phyloP scores from a whole-genome alignment of 1,140 invertebrate genomes.

The Drosophila cardini region DNA sequence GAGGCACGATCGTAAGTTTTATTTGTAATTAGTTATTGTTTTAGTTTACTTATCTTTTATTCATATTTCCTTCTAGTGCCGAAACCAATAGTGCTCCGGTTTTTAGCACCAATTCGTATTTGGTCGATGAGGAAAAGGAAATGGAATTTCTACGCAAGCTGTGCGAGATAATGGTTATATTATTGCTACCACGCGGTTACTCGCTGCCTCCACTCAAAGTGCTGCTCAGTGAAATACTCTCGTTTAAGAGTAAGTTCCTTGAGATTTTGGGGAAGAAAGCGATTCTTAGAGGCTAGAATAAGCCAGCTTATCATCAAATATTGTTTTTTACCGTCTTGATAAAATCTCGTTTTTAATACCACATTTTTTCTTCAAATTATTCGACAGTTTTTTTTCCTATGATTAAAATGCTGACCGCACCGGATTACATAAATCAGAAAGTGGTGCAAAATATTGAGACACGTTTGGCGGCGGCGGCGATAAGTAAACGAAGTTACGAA shows the following conservation, averaged over 20 bases:
- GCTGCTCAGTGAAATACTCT: constrained; percentile 92
- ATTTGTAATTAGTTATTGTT: not conserved
- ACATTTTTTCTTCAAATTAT: too few species aligned
- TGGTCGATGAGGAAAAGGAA: constrained; percentile 90
- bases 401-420: constrained; percentile 93
- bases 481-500: constrained; percentile 92
- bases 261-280: too few species aligned
- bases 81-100: constrained; percentile 88
- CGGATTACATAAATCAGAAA: constrained; percentile 96
- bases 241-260: constrained; percentile 90
- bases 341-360: too few species aligned
- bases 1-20: constrained; percentile 89
- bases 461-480: constrained; percentile 90
- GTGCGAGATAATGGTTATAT: constrained; percentile 92
- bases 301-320: too few species aligned
- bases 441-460: constrained; percentile 93
- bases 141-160: constrained; percentile 92
- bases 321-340: too few species aligned
- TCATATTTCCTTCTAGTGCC: constrained; percentile 80
- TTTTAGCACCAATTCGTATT: constrained; percentile 91
- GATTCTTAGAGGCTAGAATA: too few species aligned
- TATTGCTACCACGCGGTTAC: constrained; percentile 92
- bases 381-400: constrained; percentile 92
- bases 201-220: constrained; percentile 90
- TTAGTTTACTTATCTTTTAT: not conserved